phyloP scores from a whole-genome alignment of 2,888 invertebrate genomes.

The Drosophila paranaensis region DNA sequence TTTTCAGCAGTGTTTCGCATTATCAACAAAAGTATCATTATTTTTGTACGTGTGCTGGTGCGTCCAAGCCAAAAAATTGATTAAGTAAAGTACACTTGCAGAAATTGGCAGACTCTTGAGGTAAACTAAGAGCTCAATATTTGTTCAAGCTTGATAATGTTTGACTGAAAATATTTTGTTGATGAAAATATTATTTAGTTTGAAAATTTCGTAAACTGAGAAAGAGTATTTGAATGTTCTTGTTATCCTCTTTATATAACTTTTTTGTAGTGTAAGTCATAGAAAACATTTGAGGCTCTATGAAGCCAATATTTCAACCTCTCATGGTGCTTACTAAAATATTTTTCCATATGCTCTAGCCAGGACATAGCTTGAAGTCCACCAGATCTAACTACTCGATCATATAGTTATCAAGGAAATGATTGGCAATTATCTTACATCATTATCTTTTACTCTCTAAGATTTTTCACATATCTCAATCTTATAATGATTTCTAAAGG shows the following conservation, averaged over 20 bases:
- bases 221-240: too few relatives aligned
- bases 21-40: slow-evolving; percentile 44
- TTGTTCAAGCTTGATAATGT: not conserved
- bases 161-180: too few relatives aligned
- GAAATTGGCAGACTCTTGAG: not conserved
- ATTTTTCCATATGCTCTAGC: too few relatives aligned
- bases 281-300: too few relatives aligned
- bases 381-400: not conserved
- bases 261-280: too few relatives aligned
- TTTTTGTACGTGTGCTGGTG: slow-evolving; percentile 66
- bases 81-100: slow-evolving; percentile 13
- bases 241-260: too few relatives aligned
- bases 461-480: not conserved
- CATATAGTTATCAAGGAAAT: not conserved
- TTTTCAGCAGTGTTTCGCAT: slow-evolving; percentile 46
- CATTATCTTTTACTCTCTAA: not conserved
- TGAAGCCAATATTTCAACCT: too few relatives aligned
- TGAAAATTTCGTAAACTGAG: too few relatives aligned
- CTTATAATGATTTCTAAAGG: not conserved
- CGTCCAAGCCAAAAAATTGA: slow-evolving; percentile 49
- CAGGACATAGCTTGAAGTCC: not conserved
- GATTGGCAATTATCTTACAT: too few relatives aligned
- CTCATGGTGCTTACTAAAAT: too few relatives aligned
- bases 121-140: not conserved
- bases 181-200: too few relatives aligned